These are phyloP conservation scores for Oreochromis spilurus DNA, from an alignment of 2,113 vertebrate species.

Conservation along the genomic window DNA sequence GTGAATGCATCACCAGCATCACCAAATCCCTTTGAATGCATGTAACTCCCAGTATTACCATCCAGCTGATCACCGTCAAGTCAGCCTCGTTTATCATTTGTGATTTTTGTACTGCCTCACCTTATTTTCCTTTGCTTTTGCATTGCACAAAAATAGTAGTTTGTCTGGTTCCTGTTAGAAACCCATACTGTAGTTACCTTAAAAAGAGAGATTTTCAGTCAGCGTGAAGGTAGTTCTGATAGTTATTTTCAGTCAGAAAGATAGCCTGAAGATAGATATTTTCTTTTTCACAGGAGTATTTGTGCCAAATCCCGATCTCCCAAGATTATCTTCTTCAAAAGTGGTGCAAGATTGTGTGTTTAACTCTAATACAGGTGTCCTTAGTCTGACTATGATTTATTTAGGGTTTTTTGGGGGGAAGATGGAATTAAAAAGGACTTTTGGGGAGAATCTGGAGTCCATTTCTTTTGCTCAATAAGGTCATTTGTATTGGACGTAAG, in stretches of 20 bases:
- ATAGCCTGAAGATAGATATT: neutral
- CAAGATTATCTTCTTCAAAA: neutral
- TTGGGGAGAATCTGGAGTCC: neutral
- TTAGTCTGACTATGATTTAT: neutral
- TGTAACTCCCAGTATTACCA: slow-evolving; percentile 23
- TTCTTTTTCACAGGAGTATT: neutral
- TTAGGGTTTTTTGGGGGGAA: rapidly evolving
- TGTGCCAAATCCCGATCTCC: rapidly evolving
- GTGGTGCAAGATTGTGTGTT: neutral
- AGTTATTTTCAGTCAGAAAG: neutral
- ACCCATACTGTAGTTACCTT: neutral
- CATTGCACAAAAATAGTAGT: neutral
- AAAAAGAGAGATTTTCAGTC: neutral
- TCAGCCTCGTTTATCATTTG: neutral
- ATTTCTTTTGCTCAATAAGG: neutral
- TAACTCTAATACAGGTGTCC: neutral
- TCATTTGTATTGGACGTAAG: neutral
- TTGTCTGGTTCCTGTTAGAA: neutral
- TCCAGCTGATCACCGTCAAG: neutral
- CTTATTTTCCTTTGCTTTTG: neutral
- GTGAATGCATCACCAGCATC: neutral
- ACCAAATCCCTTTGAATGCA: neutral
- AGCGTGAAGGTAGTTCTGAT: neutral
- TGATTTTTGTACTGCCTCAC: neutral
- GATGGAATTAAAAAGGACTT: neutral